Conservation (phyloP, 2,113 vertebrate species). For the Myocastor coypus region DNA sequence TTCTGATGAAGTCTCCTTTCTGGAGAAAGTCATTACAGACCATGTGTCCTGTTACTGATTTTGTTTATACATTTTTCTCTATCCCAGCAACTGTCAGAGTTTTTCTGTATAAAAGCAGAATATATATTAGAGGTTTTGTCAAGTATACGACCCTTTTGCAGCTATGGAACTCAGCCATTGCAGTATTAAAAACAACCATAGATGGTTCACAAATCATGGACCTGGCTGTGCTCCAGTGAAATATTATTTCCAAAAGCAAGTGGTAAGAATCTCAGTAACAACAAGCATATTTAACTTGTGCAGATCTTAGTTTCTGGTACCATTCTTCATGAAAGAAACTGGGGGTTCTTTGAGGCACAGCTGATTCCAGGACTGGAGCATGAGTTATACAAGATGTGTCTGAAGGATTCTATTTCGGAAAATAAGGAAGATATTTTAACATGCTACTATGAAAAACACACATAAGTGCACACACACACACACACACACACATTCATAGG, state of each 20-base stretch:
- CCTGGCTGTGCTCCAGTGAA: not conserved
- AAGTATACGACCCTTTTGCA: not conserved
- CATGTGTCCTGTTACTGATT: not conserved
- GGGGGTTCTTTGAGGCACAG: not conserved
- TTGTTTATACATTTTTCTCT: not conserved
- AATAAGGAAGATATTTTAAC: not conserved
- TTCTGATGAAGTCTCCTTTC: not conserved
- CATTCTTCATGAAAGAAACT: not conserved
- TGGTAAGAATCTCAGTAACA: not conserved
- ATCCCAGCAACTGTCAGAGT: not conserved
- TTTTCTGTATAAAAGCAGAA: not conserved
- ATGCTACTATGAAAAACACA: not conserved
- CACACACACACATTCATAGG: not conserved
- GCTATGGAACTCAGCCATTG: not conserved
- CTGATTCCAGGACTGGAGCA: not conserved
- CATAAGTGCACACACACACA: too few species aligned
- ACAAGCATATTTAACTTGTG: not conserved
- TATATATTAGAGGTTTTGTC: not conserved
- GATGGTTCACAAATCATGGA: not conserved
- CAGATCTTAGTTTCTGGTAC: not conserved
- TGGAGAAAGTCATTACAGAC: not conserved
- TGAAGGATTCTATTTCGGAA: not conserved
- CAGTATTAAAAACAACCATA: not conserved
- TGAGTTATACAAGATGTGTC: not conserved
- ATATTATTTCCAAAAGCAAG: slow-evolving; percentile 38